Conservation (phyloP, 2,888 invertebrate genomes). For the Congeria kusceri region DNA sequence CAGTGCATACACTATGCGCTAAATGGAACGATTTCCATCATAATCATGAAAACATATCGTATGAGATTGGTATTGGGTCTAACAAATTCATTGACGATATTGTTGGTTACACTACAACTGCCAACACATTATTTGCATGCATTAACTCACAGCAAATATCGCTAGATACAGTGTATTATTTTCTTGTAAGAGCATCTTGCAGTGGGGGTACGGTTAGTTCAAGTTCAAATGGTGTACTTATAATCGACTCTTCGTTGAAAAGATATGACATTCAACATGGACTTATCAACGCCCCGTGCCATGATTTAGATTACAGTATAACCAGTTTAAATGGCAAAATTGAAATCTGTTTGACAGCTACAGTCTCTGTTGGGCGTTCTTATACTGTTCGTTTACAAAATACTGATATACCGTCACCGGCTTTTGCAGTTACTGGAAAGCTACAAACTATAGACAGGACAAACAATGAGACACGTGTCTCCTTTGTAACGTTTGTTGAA, state of each 20-base stretch:
- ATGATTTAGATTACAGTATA: too few relatives aligned
- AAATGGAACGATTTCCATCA: constrained; percentile 45
- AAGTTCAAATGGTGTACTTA: constrained; percentile 39
- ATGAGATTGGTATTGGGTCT: constrained; percentile 44
- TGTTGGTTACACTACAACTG: constrained; percentile 6
- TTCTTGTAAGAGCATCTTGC: constrained; percentile 25
- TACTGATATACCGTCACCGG: too few relatives aligned
- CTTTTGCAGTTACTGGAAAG: too few relatives aligned
- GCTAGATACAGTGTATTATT: constrained; percentile 2
- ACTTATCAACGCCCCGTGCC: too few relatives aligned
- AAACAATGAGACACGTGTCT: too few relatives aligned
- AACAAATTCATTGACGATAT: constrained; percentile 1
- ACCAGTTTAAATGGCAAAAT: too few relatives aligned
- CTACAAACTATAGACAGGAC: too few relatives aligned
- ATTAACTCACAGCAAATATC: neutral
- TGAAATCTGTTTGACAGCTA: too few relatives aligned
- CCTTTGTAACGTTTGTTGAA: too few relatives aligned
- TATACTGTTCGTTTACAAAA: too few relatives aligned
- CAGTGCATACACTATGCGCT: constrained; percentile 25
- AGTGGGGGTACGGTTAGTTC: constrained; percentile 39
- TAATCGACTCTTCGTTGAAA: constrained; percentile 2
- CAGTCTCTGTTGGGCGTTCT: too few relatives aligned
- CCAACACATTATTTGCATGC: constrained; percentile 4
- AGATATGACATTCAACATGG: neutral
- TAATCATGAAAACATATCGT: constrained; percentile 28